A percentile compares a stretch with the other conserved stretches of the same genome.
Conservation (phyloP, 2,888 invertebrate species). For the Heliconius hortense region DNA sequence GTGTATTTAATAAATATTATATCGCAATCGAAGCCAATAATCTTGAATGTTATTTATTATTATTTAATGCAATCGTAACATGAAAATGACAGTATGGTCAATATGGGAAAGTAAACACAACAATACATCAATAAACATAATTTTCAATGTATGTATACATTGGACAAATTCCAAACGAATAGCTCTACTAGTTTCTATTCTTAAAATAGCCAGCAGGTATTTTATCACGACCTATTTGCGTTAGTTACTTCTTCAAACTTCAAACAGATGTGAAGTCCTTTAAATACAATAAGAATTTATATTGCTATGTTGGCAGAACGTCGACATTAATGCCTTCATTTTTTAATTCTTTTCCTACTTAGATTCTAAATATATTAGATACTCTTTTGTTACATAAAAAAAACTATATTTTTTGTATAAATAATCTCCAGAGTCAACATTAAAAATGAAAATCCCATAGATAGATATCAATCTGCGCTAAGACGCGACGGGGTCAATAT, state of each 20-base stretch:
- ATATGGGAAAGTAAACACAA: conserved; percentile 40
- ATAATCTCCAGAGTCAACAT: no score
- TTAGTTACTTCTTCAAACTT: conserved; percentile 38
- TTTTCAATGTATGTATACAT: conserved; percentile 54
- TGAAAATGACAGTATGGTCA: conserved; percentile 1
- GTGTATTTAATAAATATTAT: neutral
- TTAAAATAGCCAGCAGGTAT: conserved; percentile 70
- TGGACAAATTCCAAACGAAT: conserved; percentile 74
- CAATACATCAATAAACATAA: conserved; percentile 36
- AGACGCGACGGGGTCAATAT: neutral
- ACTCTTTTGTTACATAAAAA: no score
- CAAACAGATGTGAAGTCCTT: conserved; percentile 56
- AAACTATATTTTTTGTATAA: neutral
- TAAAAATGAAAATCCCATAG: neutral
- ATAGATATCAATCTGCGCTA: neutral
- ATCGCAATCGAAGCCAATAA: neutral
- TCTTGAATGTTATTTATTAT: conserved; percentile 10
- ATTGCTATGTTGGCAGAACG: neutral
- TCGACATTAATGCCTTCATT: neutral
- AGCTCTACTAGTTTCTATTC: conserved; percentile 66
- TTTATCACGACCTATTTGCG: conserved; percentile 65
- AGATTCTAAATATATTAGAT: no score
- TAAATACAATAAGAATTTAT: conserved; percentile 34
- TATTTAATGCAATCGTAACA: conserved; percentile 5
- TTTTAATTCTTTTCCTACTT: neutral